These are phyloP conservation scores for Sorex fumeus DNA, from an alignment of 2,113 vertebrate species.

Conservation along the genomic window DNA sequence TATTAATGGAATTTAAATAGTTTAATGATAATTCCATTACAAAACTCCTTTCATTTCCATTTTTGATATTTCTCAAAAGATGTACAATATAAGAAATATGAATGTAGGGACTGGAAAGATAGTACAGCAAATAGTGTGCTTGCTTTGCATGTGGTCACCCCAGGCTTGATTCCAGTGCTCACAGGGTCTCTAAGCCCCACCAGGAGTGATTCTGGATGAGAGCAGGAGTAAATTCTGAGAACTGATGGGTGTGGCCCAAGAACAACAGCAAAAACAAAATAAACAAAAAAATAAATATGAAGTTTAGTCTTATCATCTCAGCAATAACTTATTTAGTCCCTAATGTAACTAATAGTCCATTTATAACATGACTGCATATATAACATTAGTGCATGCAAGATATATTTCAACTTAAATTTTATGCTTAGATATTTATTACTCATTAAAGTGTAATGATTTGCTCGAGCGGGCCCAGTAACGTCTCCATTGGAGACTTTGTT, in stretches of 20 bases:
- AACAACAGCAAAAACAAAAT: too few species aligned
- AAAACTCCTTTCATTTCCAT: neutral
- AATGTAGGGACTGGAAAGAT: too few species aligned
- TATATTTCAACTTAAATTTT: constrained; percentile 18
- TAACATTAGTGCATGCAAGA: neutral
- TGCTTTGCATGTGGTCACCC: too few species aligned
- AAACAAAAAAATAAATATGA: neutral
- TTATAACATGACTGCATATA: too few species aligned
- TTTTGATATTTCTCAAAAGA: neutral
- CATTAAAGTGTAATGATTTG: neutral
- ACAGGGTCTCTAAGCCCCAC: too few species aligned
- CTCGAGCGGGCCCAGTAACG: too few species aligned
- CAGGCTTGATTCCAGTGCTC: too few species aligned
- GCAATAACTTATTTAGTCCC: neutral
- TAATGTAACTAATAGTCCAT: neutral
- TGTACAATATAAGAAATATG: neutral
- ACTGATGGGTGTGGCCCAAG: too few species aligned
- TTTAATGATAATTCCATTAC: neutral
- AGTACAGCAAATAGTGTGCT: too few species aligned
- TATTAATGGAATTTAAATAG: neutral
- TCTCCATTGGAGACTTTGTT: too few species aligned
- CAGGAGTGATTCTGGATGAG: too few species aligned
- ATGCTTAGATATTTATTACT: neutral
- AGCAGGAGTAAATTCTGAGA: too few species aligned
- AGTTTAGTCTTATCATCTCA: neutral